These are phyloP conservation scores for Philhelius pedissequus DNA, from an alignment of 2,888 invertebrate genomes.

Conservation along the genomic window DNA sequence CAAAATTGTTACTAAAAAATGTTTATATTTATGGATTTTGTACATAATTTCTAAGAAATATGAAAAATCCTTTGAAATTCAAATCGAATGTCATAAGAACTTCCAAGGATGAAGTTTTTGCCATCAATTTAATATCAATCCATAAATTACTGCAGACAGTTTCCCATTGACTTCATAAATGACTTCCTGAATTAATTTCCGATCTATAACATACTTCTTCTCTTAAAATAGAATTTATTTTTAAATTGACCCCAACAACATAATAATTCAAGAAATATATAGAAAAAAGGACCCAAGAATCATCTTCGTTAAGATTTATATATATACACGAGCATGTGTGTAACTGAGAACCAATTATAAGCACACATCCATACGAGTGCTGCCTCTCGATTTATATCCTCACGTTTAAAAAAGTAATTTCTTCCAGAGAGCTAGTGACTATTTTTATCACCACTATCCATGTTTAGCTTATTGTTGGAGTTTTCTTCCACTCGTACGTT, in stretches of 20 bases:
- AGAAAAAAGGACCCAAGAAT: background rate
- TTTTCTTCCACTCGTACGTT: background rate
- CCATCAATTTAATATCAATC: background rate
- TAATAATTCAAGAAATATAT: background rate
- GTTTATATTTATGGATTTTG: no score
- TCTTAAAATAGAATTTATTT: constrained; percentile 18
- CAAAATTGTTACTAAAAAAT: no score
- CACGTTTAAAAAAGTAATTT: constrained; percentile 38
- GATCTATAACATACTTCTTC: background rate
- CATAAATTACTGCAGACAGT: constrained; percentile 7
- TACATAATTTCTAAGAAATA: no score
- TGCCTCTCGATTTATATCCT: constrained; percentile 28
- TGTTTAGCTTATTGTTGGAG: background rate
- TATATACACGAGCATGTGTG: background rate
- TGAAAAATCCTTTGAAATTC: no score
- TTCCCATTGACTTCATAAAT: constrained; percentile 10
- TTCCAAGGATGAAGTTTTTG: background rate
- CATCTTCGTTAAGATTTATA: background rate
- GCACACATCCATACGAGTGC: background rate
- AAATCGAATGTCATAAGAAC: background rate
- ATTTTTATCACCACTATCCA: constrained; percentile 31
- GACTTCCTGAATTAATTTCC: constrained; percentile 7
- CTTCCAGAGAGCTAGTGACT: constrained; percentile 19
- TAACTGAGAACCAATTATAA: background rate
- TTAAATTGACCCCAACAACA: background rate